These are phyloP conservation scores for Caenorhabditis uteleia DNA, from an alignment of 2,888 invertebrate genomes.

Conservation along the genomic window DNA sequence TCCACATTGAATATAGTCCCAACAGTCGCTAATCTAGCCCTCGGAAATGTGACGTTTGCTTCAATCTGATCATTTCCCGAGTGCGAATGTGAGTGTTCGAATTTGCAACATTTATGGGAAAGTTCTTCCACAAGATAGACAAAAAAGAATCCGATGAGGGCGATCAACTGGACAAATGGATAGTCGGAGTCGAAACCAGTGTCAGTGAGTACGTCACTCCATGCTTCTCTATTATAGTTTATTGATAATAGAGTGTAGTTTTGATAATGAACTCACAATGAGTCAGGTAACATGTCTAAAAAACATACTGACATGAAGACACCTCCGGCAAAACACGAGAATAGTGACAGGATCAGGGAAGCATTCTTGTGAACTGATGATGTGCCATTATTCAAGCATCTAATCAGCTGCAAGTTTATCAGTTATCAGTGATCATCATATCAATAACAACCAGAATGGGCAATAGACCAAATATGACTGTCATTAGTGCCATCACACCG, in stretches of 20 bases:
- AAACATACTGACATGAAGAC: constrained; percentile 63
- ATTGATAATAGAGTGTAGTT: neutral
- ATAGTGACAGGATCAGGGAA: constrained; percentile 48
- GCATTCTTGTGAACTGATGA: constrained; percentile 30
- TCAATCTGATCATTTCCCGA: constrained; percentile 24
- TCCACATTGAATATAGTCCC: constrained; percentile 37
- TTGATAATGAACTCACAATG: constrained; percentile 36
- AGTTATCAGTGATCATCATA: too few relatives aligned
- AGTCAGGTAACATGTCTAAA: constrained; percentile 58
- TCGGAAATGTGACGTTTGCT: constrained; percentile 33
- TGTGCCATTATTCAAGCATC: constrained; percentile 20
- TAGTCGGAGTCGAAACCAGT: constrained; percentile 39
- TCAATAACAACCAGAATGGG: too few relatives aligned
- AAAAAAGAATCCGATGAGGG: constrained; percentile 51
- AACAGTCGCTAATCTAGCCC: constrained; percentile 33
- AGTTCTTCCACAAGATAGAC: constrained; percentile 62
- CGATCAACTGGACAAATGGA: constrained; percentile 47
- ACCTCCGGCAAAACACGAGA: constrained; percentile 61
- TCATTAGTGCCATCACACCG: too few relatives aligned
- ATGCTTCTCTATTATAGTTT: constrained; percentile 41
- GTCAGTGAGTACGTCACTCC: constrained; percentile 26
- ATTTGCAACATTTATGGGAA: constrained; percentile 42
- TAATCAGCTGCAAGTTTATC: constrained; percentile 32
- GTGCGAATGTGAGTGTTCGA: constrained; percentile 28
- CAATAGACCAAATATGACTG: too few relatives aligned